Base-by-base conservation (phyloP, 2,888 invertebrate genomes). In the Tinea pellionella region DNA sequence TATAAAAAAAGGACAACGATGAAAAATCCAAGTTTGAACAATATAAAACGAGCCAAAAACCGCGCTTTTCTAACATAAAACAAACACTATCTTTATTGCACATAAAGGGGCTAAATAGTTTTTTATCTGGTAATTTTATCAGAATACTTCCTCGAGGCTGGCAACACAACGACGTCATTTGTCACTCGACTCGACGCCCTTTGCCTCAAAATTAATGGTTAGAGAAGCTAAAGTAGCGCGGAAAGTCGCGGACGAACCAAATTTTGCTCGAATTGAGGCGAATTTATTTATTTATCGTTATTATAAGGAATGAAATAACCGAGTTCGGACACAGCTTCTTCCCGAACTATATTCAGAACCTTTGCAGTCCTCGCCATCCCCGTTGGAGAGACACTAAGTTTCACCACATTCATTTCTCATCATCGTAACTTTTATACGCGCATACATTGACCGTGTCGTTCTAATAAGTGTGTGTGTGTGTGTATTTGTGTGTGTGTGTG, bases 21-120 rank as follows among this genome's bases (percentile, higher is more conserved):
- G 37, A 12, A 37, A 37, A 9, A 37, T 37, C 2, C n/a, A 37
- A 12, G 1, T 37, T 37, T 9, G 4, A 9, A 37, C 2, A 37
- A 37, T 37, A 37, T 37, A 37, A 37, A 37, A 9, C 12, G 53
- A 53, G 7, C 53, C 53, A 18, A 53, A 53, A 53, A 15, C 51
- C 15, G n/a, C n/a, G n/a, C n/a, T 18, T 24, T 12, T 16, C 55
- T 2, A 24, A 30, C 61, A 62, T 65, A 65, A 69, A 69, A 68
- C 64, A 63, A 59, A 63, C 32, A 61, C 63, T 66, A 68, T 72
- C 69, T 78, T 77, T 74, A 77, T 74, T 64, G 73, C 67, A 73
- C 71, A 75, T 78, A 77, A 75, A 76, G 68, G 63, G 67, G 66
- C 71, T 75, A 73, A 77, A 78, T 77, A 77, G 77, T 75, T 76